Percentiles rank a stretch among this genome's conserved stretches.
Evolutionary conservation across 2,797 vertebrate species (phyloP).

Genomic region (Molossus molossus): DNA sequence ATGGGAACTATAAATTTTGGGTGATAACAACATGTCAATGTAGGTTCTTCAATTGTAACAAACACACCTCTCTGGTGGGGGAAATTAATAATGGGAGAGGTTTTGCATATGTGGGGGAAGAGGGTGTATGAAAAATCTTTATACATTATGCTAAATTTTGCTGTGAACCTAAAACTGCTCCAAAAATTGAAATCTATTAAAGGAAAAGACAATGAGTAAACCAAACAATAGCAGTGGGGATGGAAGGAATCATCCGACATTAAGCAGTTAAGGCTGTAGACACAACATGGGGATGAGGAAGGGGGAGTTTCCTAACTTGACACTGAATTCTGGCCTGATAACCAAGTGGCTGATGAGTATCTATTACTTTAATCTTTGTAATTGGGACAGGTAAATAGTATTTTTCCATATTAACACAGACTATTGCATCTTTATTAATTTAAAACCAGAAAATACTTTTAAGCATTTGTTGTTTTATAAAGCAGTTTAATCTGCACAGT

Average conservation of each 20-base stretch:
- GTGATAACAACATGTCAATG: not conserved
- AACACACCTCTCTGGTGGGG: not conserved
- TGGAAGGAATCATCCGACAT: not conserved
- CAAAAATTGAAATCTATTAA: not conserved
- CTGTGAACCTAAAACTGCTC: not conserved
- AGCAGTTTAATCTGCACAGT: not conserved
- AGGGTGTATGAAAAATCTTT: not conserved
- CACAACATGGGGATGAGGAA: not conserved
- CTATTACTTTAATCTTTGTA: not conserved
- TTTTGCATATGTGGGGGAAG: not conserved
- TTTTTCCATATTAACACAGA: not conserved
- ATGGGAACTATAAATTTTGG: not conserved
- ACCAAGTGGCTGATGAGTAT: not conserved
- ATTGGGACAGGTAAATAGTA: not conserved
- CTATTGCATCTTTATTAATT: not conserved
- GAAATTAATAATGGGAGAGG: not conserved
- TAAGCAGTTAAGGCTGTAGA: not conserved
- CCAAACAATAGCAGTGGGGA: not conserved
- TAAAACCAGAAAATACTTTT: not conserved
- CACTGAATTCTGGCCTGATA: not conserved
- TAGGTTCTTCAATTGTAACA: not conserved
- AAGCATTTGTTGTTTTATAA: conserved; percentile 24
- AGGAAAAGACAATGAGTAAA: not conserved
- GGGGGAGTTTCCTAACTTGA: not conserved
- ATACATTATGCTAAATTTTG: not conserved